These are phyloP conservation scores for Macrophya alboannulata DNA, from an alignment of 2,888 invertebrate genomes.

Conservation along the genomic window DNA sequence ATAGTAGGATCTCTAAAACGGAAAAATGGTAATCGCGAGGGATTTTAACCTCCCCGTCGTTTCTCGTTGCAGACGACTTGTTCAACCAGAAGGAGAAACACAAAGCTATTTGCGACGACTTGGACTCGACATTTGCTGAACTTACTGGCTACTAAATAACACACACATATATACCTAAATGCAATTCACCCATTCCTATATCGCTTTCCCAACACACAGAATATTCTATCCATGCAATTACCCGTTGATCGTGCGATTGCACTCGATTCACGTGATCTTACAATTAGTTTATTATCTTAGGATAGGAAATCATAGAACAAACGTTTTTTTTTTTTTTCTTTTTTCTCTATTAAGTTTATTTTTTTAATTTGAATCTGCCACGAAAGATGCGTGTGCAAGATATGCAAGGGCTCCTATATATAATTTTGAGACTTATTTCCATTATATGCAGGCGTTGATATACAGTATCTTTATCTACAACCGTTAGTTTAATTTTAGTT, in stretches of 20 bases:
- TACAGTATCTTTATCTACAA: slow-evolving; percentile 2
- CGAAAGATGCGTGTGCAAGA: not conserved
- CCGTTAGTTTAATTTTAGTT: not conserved
- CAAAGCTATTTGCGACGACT: slow-evolving; percentile 98
- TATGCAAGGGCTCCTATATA: not conserved
- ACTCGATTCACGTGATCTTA: slow-evolving; percentile 14
- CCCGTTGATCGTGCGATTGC: slow-evolving; percentile 20
- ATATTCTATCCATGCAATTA: not conserved
- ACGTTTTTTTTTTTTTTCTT: not conserved
- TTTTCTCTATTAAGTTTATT: not conserved
- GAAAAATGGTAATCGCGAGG: slow-evolving; percentile 16
- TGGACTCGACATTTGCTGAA: slow-evolving; percentile 98
- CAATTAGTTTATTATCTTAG: slow-evolving; percentile 20
- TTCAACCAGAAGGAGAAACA: slow-evolving; percentile 93
- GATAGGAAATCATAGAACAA: slow-evolving; percentile 24
- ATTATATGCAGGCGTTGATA: not conserved
- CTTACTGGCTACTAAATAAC: slow-evolving; percentile 95
- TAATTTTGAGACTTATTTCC: not conserved
- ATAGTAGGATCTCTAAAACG: not conserved
- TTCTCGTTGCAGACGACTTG: slow-evolving; percentile 82
- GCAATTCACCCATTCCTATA: slow-evolving; percentile 22
- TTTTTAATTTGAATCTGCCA: not conserved
- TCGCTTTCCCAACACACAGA: slow-evolving; percentile 20
- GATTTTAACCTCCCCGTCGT: slow-evolving; percentile 58
- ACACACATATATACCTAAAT: slow-evolving; percentile 24